Conservation (phyloP, 2,113 vertebrate species). For the Xenopus borealis region DNA sequence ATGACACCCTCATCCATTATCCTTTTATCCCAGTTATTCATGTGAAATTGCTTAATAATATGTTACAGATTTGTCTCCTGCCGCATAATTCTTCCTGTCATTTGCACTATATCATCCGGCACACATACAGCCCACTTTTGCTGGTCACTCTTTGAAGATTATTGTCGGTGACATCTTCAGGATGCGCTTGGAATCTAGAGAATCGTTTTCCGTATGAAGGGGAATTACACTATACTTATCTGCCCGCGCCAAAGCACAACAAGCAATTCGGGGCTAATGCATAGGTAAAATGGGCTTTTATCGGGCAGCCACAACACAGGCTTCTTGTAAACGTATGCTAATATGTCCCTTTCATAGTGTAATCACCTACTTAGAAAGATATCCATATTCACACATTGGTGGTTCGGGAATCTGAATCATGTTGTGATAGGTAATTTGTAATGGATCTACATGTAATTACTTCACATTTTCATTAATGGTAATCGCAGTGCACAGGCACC, state of each 20-base stretch:
- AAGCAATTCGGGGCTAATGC: conserved; percentile 83
- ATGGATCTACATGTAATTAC: conserved; percentile 88
- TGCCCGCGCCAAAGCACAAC: conserved; percentile 95
- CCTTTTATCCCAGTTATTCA: conserved; percentile 95
- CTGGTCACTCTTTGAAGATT: conserved; percentile 90
- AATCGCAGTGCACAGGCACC: conserved; percentile 63
- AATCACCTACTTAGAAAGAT: conserved; percentile 71
- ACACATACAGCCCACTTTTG: conserved; percentile 85
- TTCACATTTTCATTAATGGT: conserved; percentile 80
- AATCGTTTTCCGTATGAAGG: conserved; percentile 82
- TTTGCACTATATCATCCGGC: conserved; percentile 89
- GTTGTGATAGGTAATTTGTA: conserved; percentile 82
- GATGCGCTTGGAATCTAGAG: conserved; percentile 84
- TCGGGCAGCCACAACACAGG: conserved; percentile 73
- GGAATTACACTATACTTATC: conserved; percentile 95
- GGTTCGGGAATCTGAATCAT: conserved; percentile 83
- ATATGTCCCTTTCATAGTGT: conserved; percentile 83
- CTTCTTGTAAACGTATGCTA: conserved; percentile 93
- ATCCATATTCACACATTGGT: conserved; percentile 44
- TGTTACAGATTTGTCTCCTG: conserved; percentile 93
- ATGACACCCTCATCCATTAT: conserved; percentile 96
- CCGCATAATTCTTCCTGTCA: conserved; percentile 95
- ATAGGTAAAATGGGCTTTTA: conserved; percentile 92
- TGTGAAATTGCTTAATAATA: conserved; percentile 95
- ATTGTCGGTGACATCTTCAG: conserved; percentile 91